Percentiles rank a stretch among this genome's conserved stretches.
Evolutionary conservation across 2,888 invertebrate species (phyloP).

Genomic region (Drosophila mettleri): DNA sequence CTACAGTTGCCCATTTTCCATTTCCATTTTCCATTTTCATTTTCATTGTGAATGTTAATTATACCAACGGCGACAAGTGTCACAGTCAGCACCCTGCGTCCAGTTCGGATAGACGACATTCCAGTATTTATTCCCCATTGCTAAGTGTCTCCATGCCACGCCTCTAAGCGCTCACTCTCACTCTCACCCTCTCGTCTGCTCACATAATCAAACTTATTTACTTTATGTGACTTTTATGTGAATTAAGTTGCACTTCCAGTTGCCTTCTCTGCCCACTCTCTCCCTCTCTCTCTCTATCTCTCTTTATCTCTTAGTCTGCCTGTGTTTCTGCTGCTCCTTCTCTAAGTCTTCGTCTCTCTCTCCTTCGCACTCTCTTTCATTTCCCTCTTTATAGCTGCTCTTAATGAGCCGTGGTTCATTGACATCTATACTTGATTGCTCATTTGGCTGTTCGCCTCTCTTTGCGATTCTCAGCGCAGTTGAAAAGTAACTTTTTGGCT

Average conservation of each 20-base stretch:
- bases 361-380: too few species aligned
- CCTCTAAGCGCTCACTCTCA: too few species aligned
- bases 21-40: conserved; percentile 71
- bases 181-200: not conserved
- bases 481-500: too few species aligned
- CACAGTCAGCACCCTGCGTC: conserved; percentile 3
- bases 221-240: conserved; percentile 74
- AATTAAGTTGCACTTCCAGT: conserved; percentile 47
- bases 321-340: not conserved
- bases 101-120: not conserved
- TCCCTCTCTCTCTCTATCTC: too few species aligned
- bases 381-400: not conserved
- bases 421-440: conserved; percentile 2
- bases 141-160: not conserved
- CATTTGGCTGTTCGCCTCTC: not conserved
- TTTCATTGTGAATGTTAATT: conserved; percentile 79
- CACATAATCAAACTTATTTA: conserved; percentile 73
- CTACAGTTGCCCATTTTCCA: conserved; percentile 51
- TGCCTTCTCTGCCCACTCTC: not conserved
- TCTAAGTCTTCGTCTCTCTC: not conserved
- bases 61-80: conserved; percentile 46
- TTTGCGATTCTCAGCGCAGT: conserved; percentile 15
- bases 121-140: not conserved
- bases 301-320: not conserved
- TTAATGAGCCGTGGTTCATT: conserved; percentile 39